Conservation (phyloP, 1,140 invertebrate genomes). For the Hestina assimilis region DNA sequence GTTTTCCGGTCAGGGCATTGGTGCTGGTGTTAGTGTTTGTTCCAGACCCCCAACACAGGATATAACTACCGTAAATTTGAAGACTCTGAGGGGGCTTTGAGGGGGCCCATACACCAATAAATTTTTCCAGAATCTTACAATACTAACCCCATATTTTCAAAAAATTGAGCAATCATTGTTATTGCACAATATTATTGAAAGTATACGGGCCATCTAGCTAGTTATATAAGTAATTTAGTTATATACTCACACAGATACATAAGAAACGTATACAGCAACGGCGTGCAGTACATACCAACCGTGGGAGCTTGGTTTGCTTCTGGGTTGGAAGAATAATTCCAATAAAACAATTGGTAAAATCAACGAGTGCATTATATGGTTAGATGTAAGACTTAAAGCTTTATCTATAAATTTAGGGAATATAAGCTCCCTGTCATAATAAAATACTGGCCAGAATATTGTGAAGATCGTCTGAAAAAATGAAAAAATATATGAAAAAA, state of each 20-base stretch:
- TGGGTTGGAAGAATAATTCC: slow-evolving; percentile 41
- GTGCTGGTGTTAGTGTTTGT: too few relatives aligned
- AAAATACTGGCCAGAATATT: slow-evolving; percentile 55
- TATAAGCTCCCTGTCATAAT: slow-evolving; percentile 45
- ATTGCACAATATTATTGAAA: background rate
- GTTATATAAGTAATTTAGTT: too few relatives aligned
- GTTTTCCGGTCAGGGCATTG: too few relatives aligned
- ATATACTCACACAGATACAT: slow-evolving; percentile 45
- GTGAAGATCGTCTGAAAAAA: slow-evolving; percentile 45
- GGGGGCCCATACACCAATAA: too few relatives aligned
- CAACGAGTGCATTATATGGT: slow-evolving; percentile 52
- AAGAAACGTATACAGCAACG: slow-evolving; percentile 19
- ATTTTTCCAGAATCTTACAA: too few relatives aligned
- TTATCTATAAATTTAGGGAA: slow-evolving; percentile 54
- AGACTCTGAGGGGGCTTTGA: too few relatives aligned
- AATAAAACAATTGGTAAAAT: slow-evolving; percentile 35
- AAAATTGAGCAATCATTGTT: too few relatives aligned
- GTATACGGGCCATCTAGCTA: too few relatives aligned
- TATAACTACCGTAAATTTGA: too few relatives aligned
- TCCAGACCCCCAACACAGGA: too few relatives aligned
- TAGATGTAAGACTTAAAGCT: slow-evolving; percentile 36
- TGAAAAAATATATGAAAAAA: slow-evolving; percentile 19
- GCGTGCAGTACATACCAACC: slow-evolving; percentile 22
- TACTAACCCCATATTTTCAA: too few relatives aligned
- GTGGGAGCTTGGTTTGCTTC: slow-evolving; percentile 30